Evolutionary conservation across 1,140 invertebrate genomes (phyloP).

Genomic region (Linepithema humile): DNA sequence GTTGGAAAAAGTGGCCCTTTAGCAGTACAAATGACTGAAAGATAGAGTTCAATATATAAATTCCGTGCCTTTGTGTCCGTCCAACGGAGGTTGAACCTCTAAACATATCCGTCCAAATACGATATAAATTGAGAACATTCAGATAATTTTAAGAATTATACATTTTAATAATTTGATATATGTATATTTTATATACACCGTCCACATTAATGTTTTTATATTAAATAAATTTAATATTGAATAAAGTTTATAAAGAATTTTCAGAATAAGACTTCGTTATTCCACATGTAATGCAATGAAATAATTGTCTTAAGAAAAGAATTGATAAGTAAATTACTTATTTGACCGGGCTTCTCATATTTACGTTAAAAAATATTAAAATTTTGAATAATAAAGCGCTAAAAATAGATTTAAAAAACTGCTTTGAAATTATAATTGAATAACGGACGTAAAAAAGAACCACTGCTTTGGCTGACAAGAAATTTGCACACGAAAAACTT

Average conservation of each 20-base stretch:
- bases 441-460: conserved; percentile 19
- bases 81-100: conserved; percentile 4
- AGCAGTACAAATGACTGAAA: conserved; percentile 27
- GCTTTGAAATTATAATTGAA: conserved; percentile 47
- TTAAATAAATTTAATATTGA: conserved; percentile 53
- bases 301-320: background rate
- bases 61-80: conserved; percentile 3
- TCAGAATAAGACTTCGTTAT: background rate
- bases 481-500: conserved; percentile 41
- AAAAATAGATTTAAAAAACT: background rate
- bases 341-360: too few relatives aligned
- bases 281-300: background rate
- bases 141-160: conserved; percentile 31
- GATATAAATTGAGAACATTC: conserved; percentile 6
- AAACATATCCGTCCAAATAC: conserved; percentile 61
- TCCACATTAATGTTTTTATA: conserved; percentile 63
- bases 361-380: background rate
- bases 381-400: background rate
- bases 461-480: conserved; percentile 39
- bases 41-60: background rate
- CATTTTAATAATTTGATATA: conserved; percentile 46
- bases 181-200: conserved; percentile 45
- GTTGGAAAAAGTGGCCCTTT: too few relatives aligned
- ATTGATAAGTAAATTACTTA: background rate
- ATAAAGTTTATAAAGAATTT: conserved; percentile 45